Percentiles rank a stretch among this genome's conserved stretches.
These are phyloP conservation scores for Nyctibius bracteatus DNA, from an alignment of 2,113 vertebrate species.

Conservation along the genomic window DNA sequence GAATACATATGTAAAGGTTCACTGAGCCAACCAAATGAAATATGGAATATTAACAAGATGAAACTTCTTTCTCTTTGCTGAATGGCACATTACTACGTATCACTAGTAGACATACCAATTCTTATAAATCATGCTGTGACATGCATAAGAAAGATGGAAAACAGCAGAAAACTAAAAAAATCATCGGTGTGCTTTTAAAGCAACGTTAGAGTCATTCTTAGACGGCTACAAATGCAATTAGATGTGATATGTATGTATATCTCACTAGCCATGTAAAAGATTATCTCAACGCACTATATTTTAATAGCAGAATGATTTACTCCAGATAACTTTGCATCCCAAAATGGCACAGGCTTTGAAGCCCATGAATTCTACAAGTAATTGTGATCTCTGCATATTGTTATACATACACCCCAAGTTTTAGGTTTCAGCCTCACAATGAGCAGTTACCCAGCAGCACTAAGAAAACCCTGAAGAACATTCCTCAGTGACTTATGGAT, in stretches of 20 bases:
- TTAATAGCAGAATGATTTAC: not conserved
- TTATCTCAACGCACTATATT: not conserved
- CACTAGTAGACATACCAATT: not conserved
- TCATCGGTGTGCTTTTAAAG: not conserved
- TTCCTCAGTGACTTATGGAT: not conserved
- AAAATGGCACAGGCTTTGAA: not conserved
- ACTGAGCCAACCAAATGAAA: constrained; percentile 2
- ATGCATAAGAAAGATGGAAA: not conserved
- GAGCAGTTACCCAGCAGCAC: not conserved
- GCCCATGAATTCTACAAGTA: not conserved
- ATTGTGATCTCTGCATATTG: not conserved
- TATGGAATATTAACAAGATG: not conserved
- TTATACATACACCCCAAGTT: not conserved
- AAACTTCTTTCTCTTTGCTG: not conserved
- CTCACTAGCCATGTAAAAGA: not conserved
- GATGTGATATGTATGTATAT: fast-evolving
- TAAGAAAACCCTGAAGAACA: not conserved
- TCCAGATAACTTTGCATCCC: not conserved
- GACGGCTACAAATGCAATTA: not conserved
- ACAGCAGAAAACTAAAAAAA: not conserved
- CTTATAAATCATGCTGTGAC: not conserved
- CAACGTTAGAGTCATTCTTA: not conserved
- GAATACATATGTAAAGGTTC: not conserved
- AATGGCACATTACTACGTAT: not conserved
- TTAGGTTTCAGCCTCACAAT: not conserved